These are phyloP conservation scores for Rhyacophila evoluta DNA, from an alignment of 2,888 invertebrate genomes.

Conservation along the genomic window DNA sequence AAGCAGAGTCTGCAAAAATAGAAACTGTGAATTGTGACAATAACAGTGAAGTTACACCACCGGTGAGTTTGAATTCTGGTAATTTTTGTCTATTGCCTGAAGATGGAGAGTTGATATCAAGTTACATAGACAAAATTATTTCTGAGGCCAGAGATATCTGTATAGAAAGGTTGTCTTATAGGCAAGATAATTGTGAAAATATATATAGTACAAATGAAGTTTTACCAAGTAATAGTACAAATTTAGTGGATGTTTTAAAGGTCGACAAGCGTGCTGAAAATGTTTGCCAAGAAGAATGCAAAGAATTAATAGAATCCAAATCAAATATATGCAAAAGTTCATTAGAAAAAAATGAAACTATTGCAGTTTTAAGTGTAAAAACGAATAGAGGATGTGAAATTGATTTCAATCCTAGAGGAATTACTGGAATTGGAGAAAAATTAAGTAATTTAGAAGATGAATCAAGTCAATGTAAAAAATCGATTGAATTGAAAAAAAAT, in stretches of 20 bases:
- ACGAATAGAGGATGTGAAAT: not conserved
- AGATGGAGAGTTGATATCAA: not conserved
- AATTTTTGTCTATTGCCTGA: not conserved
- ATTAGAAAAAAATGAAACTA: not conserved
- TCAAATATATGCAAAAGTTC: not conserved
- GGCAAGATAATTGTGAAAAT: not conserved
- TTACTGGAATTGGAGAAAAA: not conserved
- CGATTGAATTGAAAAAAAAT: not conserved
- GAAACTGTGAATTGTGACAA: not conserved
- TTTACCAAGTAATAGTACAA: slow-evolving; percentile 19
- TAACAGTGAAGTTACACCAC: not conserved
- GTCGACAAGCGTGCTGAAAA: too few relatives aligned
- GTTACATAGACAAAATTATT: slow-evolving; percentile 1
- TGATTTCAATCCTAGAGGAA: not conserved
- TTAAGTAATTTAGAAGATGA: not conserved
- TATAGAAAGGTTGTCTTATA: not conserved
- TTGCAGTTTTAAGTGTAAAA: not conserved
- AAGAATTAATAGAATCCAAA: not conserved
- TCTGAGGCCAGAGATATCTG: not conserved
- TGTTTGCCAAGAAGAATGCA: too few relatives aligned
- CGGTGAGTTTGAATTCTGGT: not conserved
- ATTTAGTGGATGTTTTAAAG: not conserved
- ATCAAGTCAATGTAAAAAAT: not conserved
- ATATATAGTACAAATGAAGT: not conserved
- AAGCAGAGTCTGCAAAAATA: not conserved